Evolutionary conservation across 1,140 invertebrate species (phyloP).

Genomic region (Melanaphis sacchari): DNA sequence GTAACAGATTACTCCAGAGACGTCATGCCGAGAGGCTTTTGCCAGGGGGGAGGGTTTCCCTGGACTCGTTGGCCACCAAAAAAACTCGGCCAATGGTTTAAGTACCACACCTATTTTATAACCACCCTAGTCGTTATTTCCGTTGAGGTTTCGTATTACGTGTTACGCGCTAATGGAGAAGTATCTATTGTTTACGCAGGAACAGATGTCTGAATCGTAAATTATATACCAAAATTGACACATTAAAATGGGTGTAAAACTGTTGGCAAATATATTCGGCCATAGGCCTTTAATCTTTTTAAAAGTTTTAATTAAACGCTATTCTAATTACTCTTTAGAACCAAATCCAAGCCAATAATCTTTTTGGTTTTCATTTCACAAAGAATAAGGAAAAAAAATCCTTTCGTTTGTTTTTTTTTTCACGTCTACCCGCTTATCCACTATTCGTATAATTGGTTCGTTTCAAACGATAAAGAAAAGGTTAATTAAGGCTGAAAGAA

Average conservation of each 20-base stretch:
- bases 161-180: conserved; percentile 56
- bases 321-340: conserved; percentile 50
- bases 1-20: conserved; percentile 57
- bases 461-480: conserved; percentile 53
- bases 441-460: conserved; percentile 33
- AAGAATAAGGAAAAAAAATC: conserved; percentile 40
- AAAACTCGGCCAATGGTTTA: conserved; percentile 52
- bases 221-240: conserved; percentile 44
- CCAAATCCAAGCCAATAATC: conserved; percentile 47
- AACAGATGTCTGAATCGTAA: conserved; percentile 56
- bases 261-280: conserved; percentile 29
- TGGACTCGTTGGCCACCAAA: conserved; percentile 46
- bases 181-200: conserved; percentile 9
- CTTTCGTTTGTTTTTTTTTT: conserved; percentile 37
- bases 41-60: conserved; percentile 37
- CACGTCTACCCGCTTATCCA: not conserved
- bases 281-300: not conserved
- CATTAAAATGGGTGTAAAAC: conserved; percentile 38
- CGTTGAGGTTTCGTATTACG: conserved; percentile 57
- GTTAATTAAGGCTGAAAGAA: conserved; percentile 52
- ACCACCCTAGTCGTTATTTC: conserved; percentile 54
- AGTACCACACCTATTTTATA: conserved; percentile 56
- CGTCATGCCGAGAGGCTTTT: conserved; percentile 54
- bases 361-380: conserved; percentile 30
- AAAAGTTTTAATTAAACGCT: conserved; percentile 51